Base-by-base conservation (phyloP, 2,113 vertebrate species). In the Cathartes aura region DNA sequence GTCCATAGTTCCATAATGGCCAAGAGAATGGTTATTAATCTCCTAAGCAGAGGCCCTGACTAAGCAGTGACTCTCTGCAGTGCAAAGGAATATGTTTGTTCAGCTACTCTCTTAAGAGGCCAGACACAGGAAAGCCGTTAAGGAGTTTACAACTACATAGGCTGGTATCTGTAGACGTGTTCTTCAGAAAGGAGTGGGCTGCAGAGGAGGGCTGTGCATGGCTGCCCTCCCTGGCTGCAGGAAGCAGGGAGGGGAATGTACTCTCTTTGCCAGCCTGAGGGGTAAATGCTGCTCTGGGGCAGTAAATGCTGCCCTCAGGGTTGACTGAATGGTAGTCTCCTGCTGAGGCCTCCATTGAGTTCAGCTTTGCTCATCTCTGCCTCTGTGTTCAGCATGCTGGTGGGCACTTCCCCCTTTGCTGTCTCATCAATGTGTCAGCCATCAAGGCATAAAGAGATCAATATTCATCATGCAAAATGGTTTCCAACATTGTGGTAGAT, bases 401-500 rank as follows among this genome's bases (percentile, higher is more conserved):
- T 2, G 12, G 64, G 21, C 21, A 13, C 55, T 22, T 78, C 63
- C 5, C 38, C 40, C 17, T 56, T 60, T 48, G 71, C 29, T 0
- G 2, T 38, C 48, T 62, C 53, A 15, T 52, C 21, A 30, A 15
- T 4, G 5, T 32, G 13, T 43, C 63, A 36, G 66, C 40, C n/a
- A 20, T 63, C 29, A 23, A 89, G 60, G 40, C 34, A 43, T 40
- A 36, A 40, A 56, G 68, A 71, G 34, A 82, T 92, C 85, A 26
- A 71, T 82, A 81, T 53, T 92, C 38, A 71, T 71, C 82, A 74
- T 48, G 83, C 62, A 45, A 42, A 81, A 86, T 36, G 68, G 38
- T 71, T 76, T 85, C 56, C 55, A 63, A 30, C 5, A 5, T 16
- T 47, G 55, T 38, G 62, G 56, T 26, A 52, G 80, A 71, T 71